phyloP scores from a whole-genome alignment of 1,140 invertebrate genomes.

The Archivesica marissinica region DNA sequence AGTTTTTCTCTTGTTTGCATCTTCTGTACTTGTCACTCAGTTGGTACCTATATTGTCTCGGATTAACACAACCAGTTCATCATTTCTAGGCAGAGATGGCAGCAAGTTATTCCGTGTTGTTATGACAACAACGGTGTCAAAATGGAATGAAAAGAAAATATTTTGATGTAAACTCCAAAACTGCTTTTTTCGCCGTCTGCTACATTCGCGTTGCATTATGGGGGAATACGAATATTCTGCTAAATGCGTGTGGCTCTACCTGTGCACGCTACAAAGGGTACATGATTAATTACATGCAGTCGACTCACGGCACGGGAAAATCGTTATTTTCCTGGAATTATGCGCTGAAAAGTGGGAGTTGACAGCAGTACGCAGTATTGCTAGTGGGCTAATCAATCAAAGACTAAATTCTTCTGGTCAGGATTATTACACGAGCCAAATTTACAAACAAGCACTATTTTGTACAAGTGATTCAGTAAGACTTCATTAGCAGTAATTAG shows the following conservation, averaged over 20 bases:
- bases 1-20: constrained; percentile 14
- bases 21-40: constrained; percentile 32
- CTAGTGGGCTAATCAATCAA: constrained; percentile 34
- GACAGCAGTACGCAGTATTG: constrained; percentile 28
- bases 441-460: background rate
- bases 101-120: constrained; percentile 35
- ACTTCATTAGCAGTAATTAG: background rate
- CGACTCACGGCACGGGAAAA: constrained; percentile 2
- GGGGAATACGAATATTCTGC: constrained; percentile 5
- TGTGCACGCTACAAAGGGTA: background rate
- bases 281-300: constrained; percentile 36
- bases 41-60: background rate
- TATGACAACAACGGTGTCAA: constrained; percentile 58
- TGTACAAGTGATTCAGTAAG: background rate
- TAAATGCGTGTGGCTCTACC: constrained; percentile 16
- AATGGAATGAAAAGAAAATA: constrained; percentile 62
- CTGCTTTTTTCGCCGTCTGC: constrained; percentile 5
- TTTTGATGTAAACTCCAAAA: constrained; percentile 61
- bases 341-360: constrained; percentile 5
- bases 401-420: constrained; percentile 38
- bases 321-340: constrained; percentile 19
- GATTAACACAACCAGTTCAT: constrained; percentile 5
- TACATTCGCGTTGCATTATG: background rate
- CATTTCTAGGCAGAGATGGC: constrained; percentile 20
- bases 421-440: constrained; percentile 24